Evolutionary conservation across 2,888 invertebrate species (phyloP).

Genomic region (Epirrhoe tristata): DNA sequence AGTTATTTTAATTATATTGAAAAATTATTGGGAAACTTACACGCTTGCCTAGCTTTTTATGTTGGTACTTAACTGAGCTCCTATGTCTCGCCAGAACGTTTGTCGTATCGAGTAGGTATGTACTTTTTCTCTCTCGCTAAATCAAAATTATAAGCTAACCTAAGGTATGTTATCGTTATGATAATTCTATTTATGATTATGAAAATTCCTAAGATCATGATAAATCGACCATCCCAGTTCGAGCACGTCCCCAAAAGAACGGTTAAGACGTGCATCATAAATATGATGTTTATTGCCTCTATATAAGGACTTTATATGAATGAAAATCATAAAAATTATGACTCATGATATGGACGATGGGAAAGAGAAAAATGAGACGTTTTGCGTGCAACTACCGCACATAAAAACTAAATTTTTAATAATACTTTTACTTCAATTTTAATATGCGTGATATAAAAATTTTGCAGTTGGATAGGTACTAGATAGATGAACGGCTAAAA

Average conservation of each 20-base stretch:
- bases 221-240: neutral
- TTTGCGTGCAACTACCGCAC: neutral
- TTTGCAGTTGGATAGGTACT: no score
- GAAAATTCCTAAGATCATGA: neutral
- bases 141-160: neutral
- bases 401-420: no score
- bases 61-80: no score
- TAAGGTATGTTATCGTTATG: neutral
- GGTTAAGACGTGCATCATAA: conserved; percentile 8
- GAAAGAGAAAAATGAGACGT: neutral
- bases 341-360: conserved; percentile 28
- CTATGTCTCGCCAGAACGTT: no score
- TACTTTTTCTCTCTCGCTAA: no score
- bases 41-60: no score
- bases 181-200: neutral
- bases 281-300: conserved; percentile 53
- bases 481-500: no score
- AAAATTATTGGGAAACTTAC: no score
- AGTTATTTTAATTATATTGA: no score
- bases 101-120: no score
- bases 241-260: neutral
- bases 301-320: conserved; percentile 57
- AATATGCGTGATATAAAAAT: no score
- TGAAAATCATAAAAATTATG: conserved; percentile 63
- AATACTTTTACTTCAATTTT: no score